Base-by-base conservation (phyloP, 2,113 vertebrate species). In the Eretmochelys imbricata region DNA sequence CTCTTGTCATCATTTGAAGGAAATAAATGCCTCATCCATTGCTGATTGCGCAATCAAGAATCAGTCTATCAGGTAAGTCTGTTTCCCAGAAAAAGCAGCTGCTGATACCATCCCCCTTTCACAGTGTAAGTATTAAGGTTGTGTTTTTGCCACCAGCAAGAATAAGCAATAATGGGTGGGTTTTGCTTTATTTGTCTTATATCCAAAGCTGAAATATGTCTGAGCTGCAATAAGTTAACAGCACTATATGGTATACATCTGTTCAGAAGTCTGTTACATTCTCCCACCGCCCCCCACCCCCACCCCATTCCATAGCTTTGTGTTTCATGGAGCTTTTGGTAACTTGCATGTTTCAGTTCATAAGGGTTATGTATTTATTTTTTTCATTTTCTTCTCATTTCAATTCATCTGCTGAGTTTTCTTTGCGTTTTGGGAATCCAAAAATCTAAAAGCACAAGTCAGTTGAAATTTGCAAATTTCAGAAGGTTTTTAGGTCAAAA, bases 1-100 rank as follows among this genome's bases (percentile, higher is more conserved):
- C 96, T 95, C 89, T 96, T 96, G 53, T 92, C 84, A 82, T 93
- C 59, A 75, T 94, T 81, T 96, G 81, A 83, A 89, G 62, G 85
- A 31, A 84, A 51, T 69, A 84, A 92, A 85, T 90, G 49, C 27
- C 92, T 95, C 85, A 93, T 85, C 42, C 87, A 80, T 91, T 62
- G 92, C 90, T 95, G 89, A 93, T 19, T 94, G 92, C 89, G 50
- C 62, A 95, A 82, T 93, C 90, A 94, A 75, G 90, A 85, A 94
- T 95, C 96, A 97, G 89, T 80, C 91, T 96, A 72, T 88, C 89
- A 42, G 51, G 12, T 84, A 80, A 91, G 19, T 80, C 82, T 59
- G 42, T 85, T 89, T 80, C 24, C 82, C 57, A 96, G 53, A 88
- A 89, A 96, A 97, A 48, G 5, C 55, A 95, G 84, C 22, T 91